Conservation (phyloP, 2,113 vertebrate genomes). For the Ictalurus furcatus region DNA sequence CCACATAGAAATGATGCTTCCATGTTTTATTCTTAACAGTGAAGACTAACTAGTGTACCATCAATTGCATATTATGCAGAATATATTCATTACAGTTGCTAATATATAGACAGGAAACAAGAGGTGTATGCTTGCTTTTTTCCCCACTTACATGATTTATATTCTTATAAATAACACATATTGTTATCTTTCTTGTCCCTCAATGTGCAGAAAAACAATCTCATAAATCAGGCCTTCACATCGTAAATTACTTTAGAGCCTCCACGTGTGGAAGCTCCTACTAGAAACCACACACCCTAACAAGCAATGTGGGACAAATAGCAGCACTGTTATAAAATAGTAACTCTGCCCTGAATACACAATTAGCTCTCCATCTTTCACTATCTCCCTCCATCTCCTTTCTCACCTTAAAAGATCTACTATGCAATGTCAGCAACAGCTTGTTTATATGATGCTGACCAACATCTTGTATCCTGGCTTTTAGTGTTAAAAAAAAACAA, state of each 20-base stretch:
- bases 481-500: neutral
- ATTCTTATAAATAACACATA: constrained; percentile 41
- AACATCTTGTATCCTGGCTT: neutral
- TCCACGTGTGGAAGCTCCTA: constrained; percentile 18
- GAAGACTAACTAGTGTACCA: neutral
- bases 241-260: constrained; percentile 42
- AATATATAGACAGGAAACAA: neutral
- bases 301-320: constrained; percentile 42
- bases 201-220: constrained; percentile 26
- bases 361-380: constrained; percentile 23
- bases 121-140: neutral
- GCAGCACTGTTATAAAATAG: constrained; percentile 38
- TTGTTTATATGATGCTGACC: constrained; percentile 18
- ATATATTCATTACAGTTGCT: neutral
- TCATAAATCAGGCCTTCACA: constrained; percentile 32
- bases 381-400: neutral
- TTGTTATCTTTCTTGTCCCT: constrained; percentile 20
- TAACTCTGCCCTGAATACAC: constrained; percentile 47
- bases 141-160: constrained; percentile 25
- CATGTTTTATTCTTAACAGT: neutral
- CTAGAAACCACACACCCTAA: constrained; percentile 31
- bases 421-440: constrained; percentile 12
- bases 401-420: constrained; percentile 9
- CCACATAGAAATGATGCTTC: neutral
- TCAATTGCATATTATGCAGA: neutral